phyloP scores from a whole-genome alignment of 2,888 invertebrate genomes.

The Platycheirus rosarum region DNA sequence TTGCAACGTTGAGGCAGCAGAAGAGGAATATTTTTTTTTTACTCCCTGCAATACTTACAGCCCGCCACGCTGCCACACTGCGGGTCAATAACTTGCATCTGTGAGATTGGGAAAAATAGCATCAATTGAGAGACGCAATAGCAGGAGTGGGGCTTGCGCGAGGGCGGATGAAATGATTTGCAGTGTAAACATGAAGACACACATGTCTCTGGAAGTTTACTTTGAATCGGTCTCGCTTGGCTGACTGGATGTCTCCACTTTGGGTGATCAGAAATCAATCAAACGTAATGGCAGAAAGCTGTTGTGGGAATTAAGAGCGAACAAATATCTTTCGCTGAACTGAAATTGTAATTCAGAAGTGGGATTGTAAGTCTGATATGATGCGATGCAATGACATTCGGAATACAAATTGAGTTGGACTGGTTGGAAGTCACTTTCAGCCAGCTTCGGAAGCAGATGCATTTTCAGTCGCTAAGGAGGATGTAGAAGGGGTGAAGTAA shows the following conservation, averaged over 20 bases:
- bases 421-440: constrained; percentile 27
- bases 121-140: constrained; percentile 38
- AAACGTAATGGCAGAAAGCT: constrained; percentile 41
- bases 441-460: constrained; percentile 33
- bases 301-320: constrained; percentile 1
- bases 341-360: constrained; percentile 7
- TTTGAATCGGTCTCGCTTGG: constrained; percentile 37
- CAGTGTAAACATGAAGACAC: constrained; percentile 41
- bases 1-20: constrained; percentile 10
- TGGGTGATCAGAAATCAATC: constrained; percentile 68
- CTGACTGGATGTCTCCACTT: constrained; percentile 36
- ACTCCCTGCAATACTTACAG: neutral
- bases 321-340: constrained; percentile 36
- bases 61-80: neutral
- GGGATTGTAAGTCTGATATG: too few relatives aligned
- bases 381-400: neutral
- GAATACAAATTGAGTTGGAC: constrained; percentile 32
- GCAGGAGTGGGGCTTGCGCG: neutral
- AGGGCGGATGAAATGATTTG: constrained; percentile 41
- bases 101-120: constrained; percentile 38
- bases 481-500: neutral
- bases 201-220: constrained; percentile 33
- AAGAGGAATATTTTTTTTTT: constrained; percentile 9
- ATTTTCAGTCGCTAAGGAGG: neutral
- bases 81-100: constrained; percentile 65